Evolutionary conservation across 2,113 vertebrate species (phyloP).

Genomic region (Sapajus apella): DNA sequence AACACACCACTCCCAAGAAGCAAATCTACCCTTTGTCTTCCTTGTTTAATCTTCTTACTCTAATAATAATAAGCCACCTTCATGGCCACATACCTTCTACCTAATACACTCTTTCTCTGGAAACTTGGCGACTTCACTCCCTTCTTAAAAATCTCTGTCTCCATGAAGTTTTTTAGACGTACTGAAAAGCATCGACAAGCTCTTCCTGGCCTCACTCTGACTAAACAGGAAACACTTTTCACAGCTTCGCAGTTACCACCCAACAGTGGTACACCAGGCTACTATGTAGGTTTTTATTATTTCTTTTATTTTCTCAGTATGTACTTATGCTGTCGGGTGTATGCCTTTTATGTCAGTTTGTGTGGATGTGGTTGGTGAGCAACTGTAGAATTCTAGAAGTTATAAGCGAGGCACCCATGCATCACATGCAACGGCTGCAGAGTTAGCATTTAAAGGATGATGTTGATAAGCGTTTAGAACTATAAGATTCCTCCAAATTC

Average conservation of each 20-base stretch:
- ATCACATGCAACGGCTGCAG: background rate
- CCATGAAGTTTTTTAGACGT: background rate
- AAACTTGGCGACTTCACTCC: background rate
- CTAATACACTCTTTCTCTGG: background rate
- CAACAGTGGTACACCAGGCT: background rate
- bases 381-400: background rate
- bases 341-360: background rate
- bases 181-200: background rate
- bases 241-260: background rate
- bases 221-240: background rate
- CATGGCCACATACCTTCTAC: background rate
- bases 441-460: background rate
- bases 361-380: background rate
- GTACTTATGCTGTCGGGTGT: background rate
- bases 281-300: background rate
- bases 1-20: background rate
- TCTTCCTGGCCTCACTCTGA: background rate
- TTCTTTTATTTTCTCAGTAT: background rate
- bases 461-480: background rate
- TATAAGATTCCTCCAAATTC: background rate
- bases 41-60: background rate
- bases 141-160: background rate
- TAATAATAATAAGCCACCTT: background rate
- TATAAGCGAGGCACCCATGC: background rate
- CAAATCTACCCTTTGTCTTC: background rate